These are phyloP conservation scores for Mesopsocus fuscifrons DNA, from an alignment of 2,888 invertebrate genomes.

Conservation along the genomic window DNA sequence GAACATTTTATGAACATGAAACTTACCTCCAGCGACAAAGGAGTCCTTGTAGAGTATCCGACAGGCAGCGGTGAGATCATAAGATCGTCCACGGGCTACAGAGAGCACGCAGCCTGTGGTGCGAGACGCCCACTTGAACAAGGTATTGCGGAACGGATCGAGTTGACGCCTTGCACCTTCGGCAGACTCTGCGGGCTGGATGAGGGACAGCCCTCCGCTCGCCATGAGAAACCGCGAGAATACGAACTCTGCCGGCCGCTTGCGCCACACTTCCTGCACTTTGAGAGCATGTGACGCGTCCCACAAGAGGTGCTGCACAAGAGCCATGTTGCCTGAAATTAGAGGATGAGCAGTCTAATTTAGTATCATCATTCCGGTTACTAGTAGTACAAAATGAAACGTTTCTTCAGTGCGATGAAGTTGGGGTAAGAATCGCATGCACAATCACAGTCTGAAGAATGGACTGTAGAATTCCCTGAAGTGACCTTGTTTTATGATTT, in stretches of 20 bases:
- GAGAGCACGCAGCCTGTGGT: constrained; percentile 11
- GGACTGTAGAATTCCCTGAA: no score
- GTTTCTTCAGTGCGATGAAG: no score
- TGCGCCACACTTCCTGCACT: constrained; percentile 17
- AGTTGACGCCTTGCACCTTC: constrained; percentile 8
- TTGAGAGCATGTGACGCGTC: constrained; percentile 18
- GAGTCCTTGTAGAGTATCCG: neutral
- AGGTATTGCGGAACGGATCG: constrained; percentile 12
- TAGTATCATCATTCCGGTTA: no score
- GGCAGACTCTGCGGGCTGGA: constrained; percentile 14
- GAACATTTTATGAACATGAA: no score
- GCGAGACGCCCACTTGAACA: constrained; percentile 12
- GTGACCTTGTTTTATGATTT: no score
- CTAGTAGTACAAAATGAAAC: no score
- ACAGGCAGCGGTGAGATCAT: constrained; percentile 2
- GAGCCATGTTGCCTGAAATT: constrained; percentile 16
- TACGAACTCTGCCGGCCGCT: constrained; percentile 10
- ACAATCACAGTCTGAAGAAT: no score
- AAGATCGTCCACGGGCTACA: constrained; percentile 2
- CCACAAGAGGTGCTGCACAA: constrained; percentile 22
- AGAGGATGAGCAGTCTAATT: no score
- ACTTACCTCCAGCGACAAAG: neutral
- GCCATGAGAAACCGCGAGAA: constrained; percentile 22
- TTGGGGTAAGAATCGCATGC: no score
- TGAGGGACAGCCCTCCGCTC: constrained; percentile 23